Evolutionary conservation across 2,113 vertebrate genomes (phyloP).

Genomic region (Scartelaos histophorus): DNA sequence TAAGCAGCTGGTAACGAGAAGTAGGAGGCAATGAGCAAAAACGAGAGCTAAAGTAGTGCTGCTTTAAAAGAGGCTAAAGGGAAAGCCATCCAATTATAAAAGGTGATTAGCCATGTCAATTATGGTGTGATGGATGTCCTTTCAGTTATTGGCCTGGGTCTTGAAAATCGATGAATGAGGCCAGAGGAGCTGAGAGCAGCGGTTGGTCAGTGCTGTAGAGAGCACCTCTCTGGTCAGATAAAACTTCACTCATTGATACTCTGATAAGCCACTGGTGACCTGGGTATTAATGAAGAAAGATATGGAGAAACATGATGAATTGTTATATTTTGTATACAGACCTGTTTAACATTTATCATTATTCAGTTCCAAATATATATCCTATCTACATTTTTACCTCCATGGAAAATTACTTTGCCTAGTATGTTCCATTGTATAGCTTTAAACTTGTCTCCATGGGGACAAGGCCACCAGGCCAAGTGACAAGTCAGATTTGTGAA

Average conservation of each 20-base stretch:
- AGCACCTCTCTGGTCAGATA: constrained; percentile 75
- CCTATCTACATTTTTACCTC: background rate
- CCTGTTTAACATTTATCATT: background rate
- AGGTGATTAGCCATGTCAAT: constrained; percentile 86
- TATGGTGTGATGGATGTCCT: constrained; percentile 83
- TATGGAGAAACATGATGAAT: background rate
- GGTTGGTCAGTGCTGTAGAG: constrained; percentile 45
- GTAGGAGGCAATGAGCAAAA: background rate
- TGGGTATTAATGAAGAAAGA: constrained; percentile 48
- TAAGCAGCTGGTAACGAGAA: background rate
- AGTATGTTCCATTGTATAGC: too few species aligned
- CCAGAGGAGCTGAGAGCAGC: constrained; percentile 34
- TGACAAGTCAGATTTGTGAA: too few species aligned
- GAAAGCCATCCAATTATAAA: constrained; percentile 84
- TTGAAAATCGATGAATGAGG: constrained; percentile 70
- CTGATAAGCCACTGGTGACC: constrained; percentile 71
- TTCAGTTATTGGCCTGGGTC: constrained; percentile 76
- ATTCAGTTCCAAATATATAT: background rate
- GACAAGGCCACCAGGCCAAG: too few species aligned
- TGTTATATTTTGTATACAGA: background rate
- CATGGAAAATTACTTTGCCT: too few species aligned
- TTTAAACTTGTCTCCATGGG: too few species aligned
- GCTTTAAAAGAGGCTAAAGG: constrained; percentile 55
- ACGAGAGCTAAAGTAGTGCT: background rate
- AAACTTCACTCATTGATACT: constrained; percentile 67